Evolutionary conservation across 2,113 vertebrate species (phyloP), one percentile per base, ranked within the genome.

Genomic region (Vimba vimba): DNA sequence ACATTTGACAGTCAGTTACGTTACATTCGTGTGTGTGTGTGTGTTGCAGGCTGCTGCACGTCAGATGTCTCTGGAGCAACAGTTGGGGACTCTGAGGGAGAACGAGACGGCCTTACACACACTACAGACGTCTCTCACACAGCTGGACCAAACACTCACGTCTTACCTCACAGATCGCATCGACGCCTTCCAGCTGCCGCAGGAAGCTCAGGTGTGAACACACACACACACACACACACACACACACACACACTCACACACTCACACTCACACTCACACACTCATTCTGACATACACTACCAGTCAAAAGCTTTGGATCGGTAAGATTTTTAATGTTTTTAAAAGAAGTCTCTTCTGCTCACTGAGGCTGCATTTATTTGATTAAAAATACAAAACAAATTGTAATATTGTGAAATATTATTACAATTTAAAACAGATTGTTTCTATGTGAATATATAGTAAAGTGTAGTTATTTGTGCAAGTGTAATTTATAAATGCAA

Each of bases 81-180:
- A 97, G 81, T 94, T 98, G 88, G 95, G 95, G 79, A 94, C 91
- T 11, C 92, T 98, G 86, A 90, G 93, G 73, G 97, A 99, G 92
- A 96, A 95, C 0, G 96, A 98, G 36, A 95, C 96, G 89, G 94
- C 94, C 68, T 92, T 99, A 39, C 96, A 97, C 21, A 92, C 94
- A 21, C 92, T 99, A 87, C 97, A 97, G 85, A 97, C 98, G 85
- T 96, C 95, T 68, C 94, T 99, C 76, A 92, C 85, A 19, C 96
- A 97, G 84, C 93, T 99, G 90, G 98, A 99, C 88, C 96, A 96
- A 86, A 97, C 95, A 0, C 95, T 99, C 60, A 98, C 97, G 0
- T 96, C 96, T 0, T 99, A 99, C 91, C 93, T 99, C 91, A 99
- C 98, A 0, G 97, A 99, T n/a, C 95, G 97, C 69, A 82, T 99